Base-by-base conservation (phyloP, 2,113 vertebrate species). In the Phycodurus eques region DNA sequence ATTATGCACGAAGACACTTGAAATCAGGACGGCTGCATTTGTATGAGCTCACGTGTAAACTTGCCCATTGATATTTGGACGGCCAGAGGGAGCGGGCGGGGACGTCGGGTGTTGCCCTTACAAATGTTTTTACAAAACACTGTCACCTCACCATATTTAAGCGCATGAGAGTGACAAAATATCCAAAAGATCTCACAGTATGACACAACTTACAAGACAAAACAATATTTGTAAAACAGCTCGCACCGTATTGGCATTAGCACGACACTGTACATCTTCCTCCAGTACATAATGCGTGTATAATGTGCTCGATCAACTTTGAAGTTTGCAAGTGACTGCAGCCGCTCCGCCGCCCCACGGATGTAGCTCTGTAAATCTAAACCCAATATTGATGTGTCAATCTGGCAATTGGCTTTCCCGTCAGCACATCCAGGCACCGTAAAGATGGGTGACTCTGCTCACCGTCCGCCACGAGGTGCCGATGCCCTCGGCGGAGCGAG, bases 401-500 rank as follows among this genome's bases (percentile, higher is more conserved):
- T 88, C 86, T 75, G 74, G 80, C 80, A 83, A 83, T 85, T 80
- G 84, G 81, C 70, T 85, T 89, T 80, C 86, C 85, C 87, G 90
- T 87, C 85, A 86, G 81, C 71, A 75, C 81, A 65, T 85, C 82
- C 84, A 83, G 85, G 74, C 81, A 85, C 68, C 84, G 82, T 87
- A 83, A 86, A 91, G 88, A 89, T 90, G 85, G 88, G 86, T 89
- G 80, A 79, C 75, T 81, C 85, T 87, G 85, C 72, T 83, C 78
- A 35, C 80, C 69, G 80, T 87, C 84, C 85, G 85, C 79, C 77
- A 68, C 74, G 76, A 78, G 83, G 83, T 66, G 84, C 80, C 80
- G 86, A 22, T 44, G 62, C 80, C 88, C 90, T 91, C 90, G 86
- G 83, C 63, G 82, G 76, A 84, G 84, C 71, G 33, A 75, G 67